Conservation (phyloP, 2,888 invertebrate species). For the Himalopsyche tibetana region DNA sequence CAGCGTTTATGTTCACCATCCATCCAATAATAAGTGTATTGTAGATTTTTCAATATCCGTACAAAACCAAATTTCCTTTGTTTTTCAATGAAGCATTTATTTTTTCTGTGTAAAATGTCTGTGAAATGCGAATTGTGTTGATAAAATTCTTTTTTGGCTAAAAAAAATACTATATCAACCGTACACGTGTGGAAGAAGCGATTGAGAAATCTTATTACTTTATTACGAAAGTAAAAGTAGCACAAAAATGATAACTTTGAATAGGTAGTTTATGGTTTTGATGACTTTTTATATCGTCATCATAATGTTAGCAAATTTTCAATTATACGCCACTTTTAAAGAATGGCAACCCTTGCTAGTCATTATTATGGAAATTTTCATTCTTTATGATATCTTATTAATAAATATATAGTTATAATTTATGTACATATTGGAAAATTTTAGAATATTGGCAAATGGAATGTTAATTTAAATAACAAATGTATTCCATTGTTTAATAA, state of each 20-base stretch:
- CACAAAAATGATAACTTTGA: conserved; percentile 6
- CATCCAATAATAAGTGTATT: conserved; percentile 44
- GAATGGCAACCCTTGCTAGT: conserved; percentile 32
- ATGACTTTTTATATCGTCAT: not conserved
- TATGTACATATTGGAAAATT: not conserved
- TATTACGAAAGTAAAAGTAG: not conserved
- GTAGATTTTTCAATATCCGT: conserved; percentile 36
- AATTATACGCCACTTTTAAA: conserved; percentile 14
- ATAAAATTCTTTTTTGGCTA: not conserved
- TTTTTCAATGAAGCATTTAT: conserved; percentile 22
- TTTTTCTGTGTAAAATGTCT: not conserved
- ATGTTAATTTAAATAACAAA: not conserved
- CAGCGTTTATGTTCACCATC: conserved; percentile 33
- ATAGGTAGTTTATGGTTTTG: not conserved
- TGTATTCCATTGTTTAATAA: not conserved
- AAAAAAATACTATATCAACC: not conserved
- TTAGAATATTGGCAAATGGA: not conserved
- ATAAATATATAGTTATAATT: not conserved
- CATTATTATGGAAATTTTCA: conserved; percentile 29
- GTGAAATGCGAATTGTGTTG: not conserved
- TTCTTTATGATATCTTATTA: not conserved
- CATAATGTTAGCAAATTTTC: conserved; percentile 8
- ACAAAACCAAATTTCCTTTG: not conserved
- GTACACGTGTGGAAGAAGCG: not conserved
- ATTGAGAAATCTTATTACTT: not conserved